Conservation (phyloP, 2,888 invertebrate species). For the Metellina segmentata region DNA sequence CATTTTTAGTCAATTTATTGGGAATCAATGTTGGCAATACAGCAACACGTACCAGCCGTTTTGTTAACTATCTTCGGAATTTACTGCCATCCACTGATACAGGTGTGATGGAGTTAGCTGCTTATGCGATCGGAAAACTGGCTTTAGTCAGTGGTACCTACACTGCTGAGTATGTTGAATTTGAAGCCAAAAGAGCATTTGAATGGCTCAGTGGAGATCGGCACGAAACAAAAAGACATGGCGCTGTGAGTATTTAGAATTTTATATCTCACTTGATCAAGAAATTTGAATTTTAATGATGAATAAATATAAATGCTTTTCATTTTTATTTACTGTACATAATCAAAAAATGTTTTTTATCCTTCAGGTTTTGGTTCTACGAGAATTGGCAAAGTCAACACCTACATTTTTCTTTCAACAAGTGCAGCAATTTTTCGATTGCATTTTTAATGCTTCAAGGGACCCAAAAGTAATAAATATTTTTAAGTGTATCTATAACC, state of each 20-base stretch:
- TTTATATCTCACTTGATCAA: neutral
- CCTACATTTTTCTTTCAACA: slow-evolving; percentile 98
- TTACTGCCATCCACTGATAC: slow-evolving; percentile 91
- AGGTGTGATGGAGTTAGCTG: slow-evolving; percentile 96
- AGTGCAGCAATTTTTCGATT: slow-evolving; percentile 95
- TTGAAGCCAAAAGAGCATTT: slow-evolving; percentile 96
- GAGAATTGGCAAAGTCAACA: slow-evolving; percentile 96
- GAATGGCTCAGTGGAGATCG: slow-evolving; percentile 96
- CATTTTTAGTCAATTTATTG: slow-evolving; percentile 90
- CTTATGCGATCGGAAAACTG: slow-evolving; percentile 95
- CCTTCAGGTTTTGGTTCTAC: slow-evolving; percentile 87
- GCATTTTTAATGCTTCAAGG: slow-evolving; percentile 93
- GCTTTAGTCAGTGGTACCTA: slow-evolving; percentile 92
- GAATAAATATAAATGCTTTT: too few species aligned
- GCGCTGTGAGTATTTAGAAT: slow-evolving; percentile 85
- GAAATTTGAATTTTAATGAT: neutral
- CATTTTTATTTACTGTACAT: too few species aligned
- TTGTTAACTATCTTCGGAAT: slow-evolving; percentile 95
- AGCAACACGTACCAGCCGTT: slow-evolving; percentile 92
- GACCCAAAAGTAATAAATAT: slow-evolving; percentile 87
- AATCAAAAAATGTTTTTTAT: too few species aligned
- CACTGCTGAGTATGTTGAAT: slow-evolving; percentile 98
- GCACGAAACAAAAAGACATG: slow-evolving; percentile 94
- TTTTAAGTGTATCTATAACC: neutral
- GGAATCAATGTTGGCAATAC: slow-evolving; percentile 96